Conservation (phyloP, 2,888 invertebrate species). For the Coremacera marginata region DNA sequence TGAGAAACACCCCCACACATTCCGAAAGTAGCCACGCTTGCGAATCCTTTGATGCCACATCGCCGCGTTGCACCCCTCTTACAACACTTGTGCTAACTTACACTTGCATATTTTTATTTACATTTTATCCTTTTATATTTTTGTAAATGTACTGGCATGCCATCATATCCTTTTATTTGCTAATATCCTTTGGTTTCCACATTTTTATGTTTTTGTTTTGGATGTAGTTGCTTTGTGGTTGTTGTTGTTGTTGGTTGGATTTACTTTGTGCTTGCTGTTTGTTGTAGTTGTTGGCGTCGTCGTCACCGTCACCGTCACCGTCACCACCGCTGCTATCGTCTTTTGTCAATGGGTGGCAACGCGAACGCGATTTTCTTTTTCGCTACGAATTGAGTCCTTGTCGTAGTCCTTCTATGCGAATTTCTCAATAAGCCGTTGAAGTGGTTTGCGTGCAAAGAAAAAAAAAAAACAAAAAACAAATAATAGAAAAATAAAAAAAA, state of each 20-base stretch:
- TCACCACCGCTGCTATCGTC: not conserved
- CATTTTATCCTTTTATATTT: slow-evolving; percentile 28
- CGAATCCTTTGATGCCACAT: not conserved
- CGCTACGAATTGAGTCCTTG: not conserved
- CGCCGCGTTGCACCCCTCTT: not conserved
- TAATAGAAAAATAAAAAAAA: not conserved
- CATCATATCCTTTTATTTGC: slow-evolving; percentile 22
- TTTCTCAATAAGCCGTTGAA: slow-evolving; percentile 1
- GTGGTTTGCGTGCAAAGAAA: not conserved
- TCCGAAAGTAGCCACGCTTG: no score
- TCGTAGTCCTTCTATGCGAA: not conserved
- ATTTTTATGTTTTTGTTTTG: slow-evolving; percentile 10
- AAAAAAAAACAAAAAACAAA: not conserved
- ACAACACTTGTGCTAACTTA: not conserved
- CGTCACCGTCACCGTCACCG: not conserved
- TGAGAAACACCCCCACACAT: not conserved
- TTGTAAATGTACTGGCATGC: slow-evolving; percentile 3
- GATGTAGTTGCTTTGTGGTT: not conserved
- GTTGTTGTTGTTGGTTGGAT: not conserved
- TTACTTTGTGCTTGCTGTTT: not conserved
- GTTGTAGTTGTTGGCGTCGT: not conserved
- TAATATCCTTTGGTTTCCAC: slow-evolving; percentile 21
- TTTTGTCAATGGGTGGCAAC: slow-evolving; percentile 17
- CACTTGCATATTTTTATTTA: slow-evolving; percentile 18
- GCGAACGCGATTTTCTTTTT: not conserved